phyloP scores from a whole-genome alignment of 2,888 invertebrate genomes.

The Dicycla oo region DNA sequence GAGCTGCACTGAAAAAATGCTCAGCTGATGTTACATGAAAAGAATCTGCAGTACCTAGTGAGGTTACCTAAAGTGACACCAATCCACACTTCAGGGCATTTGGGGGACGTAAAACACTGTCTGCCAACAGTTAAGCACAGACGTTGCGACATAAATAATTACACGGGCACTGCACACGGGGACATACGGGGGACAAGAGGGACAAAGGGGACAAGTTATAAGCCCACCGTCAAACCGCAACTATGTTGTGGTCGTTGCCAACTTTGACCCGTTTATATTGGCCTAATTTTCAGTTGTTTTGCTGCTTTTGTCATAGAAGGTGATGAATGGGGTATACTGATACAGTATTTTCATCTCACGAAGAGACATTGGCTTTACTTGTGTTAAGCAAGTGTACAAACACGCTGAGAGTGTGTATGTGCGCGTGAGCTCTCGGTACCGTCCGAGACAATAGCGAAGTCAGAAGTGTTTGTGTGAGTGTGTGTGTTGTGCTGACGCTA shows the following conservation, averaged over 20 bases:
- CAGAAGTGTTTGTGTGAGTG: too few relatives aligned
- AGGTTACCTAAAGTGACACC: conserved; percentile 21
- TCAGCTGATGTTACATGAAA: not conserved
- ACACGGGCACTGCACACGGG: conserved; percentile 75
- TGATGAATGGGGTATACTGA: not conserved
- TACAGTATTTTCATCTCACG: too few relatives aligned
- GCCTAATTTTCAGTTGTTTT: conserved; percentile 40
- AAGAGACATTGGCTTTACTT: too few relatives aligned
- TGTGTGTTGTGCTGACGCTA: too few relatives aligned
- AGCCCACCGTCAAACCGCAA: conserved; percentile 61
- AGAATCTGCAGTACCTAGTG: not conserved
- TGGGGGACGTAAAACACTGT: conserved; percentile 33
- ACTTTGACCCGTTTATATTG: conserved; percentile 49
- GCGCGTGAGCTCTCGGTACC: too few relatives aligned
- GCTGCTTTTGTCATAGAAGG: conserved; percentile 24
- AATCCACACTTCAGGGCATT: conserved; percentile 33
- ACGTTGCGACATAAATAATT: conserved; percentile 78
- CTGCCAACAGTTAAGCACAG: conserved; percentile 63
- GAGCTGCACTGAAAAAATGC: not conserved
- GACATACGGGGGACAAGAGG: conserved; percentile 45
- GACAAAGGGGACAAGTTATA: conserved; percentile 69
- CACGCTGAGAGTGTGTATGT: too few relatives aligned
- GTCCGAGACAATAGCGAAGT: too few relatives aligned
- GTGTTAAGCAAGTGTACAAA: too few relatives aligned
- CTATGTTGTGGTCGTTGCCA: conserved; percentile 50